These are phyloP conservation scores for Peromyscus eremicus DNA, from an alignment of 2,797 vertebrate species.

Conservation along the genomic window DNA sequence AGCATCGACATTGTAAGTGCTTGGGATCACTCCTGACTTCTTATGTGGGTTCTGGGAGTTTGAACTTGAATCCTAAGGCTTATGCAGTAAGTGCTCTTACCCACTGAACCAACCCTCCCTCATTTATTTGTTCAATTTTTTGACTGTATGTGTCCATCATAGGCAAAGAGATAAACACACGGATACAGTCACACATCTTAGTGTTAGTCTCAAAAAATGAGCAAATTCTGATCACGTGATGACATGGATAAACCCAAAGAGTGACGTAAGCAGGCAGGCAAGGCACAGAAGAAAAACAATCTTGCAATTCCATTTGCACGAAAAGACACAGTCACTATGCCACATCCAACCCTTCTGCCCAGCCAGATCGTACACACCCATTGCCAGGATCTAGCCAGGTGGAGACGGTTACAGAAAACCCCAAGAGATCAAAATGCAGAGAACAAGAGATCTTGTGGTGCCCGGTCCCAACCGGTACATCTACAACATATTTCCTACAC, in stretches of 20 bases:
- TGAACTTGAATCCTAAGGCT: background rate
- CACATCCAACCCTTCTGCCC: background rate
- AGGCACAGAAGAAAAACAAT: background rate
- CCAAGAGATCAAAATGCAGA: background rate
- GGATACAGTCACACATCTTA: background rate
- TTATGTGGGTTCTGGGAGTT: background rate
- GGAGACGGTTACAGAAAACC: background rate
- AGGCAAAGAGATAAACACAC: background rate
- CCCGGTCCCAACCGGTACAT: background rate
- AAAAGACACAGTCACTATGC: background rate
- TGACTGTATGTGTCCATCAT: background rate
- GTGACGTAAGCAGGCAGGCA: background rate
- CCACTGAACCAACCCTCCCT: background rate
- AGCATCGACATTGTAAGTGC: no score
- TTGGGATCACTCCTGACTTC: background rate
- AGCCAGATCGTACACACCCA: background rate
- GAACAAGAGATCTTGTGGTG: background rate
- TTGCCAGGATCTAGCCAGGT: background rate
- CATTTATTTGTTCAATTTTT: conserved; percentile 26
- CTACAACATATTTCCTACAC: background rate
- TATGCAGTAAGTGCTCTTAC: no score
- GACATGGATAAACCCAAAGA: background rate
- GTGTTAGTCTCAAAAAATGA: conserved; percentile 24
- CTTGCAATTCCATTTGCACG: background rate
- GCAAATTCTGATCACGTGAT: background rate